Conservation (phyloP, 1,140 invertebrate species). For the Colletes latitarsis region DNA sequence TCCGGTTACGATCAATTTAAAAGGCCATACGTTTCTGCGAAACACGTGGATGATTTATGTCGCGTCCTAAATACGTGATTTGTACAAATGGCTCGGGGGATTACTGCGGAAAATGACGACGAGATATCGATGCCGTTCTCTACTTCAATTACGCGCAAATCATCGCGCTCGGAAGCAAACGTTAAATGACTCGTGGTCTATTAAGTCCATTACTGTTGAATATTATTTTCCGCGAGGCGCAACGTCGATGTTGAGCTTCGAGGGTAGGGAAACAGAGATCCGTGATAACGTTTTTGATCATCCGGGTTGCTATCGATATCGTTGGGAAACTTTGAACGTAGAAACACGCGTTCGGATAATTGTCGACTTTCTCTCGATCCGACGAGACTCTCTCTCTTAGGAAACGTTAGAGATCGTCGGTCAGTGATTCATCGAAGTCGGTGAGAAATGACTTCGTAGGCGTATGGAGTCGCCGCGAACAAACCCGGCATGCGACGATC, state of each 20-base stretch:
- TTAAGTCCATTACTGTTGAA: conserved; percentile 4
- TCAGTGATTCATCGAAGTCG: background rate
- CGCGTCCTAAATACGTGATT: conserved; percentile 58
- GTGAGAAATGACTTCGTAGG: background rate
- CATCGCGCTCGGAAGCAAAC: conserved; percentile 39
- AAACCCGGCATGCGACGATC: conserved; percentile 16
- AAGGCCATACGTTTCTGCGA: conserved; percentile 57
- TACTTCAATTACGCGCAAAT: conserved; percentile 53
- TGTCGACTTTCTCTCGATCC: background rate
- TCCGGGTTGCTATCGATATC: no score
- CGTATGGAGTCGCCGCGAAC: background rate
- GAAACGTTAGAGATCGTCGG: no score
- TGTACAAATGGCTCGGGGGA: conserved; percentile 43
- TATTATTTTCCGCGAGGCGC: conserved; percentile 32
- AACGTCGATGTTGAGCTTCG: background rate
- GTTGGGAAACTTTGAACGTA: no score
- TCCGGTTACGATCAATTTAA: conserved; percentile 64
- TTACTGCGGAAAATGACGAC: conserved; percentile 32
- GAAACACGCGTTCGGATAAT: no score
- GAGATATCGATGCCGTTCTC: conserved; percentile 10
- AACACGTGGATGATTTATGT: conserved; percentile 69
- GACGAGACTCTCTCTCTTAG: background rate
- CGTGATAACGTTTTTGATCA: no score
- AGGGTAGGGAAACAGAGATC: no score
- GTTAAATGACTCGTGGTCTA: conserved; percentile 52